A percentile compares a stretch with the other conserved stretches of the same genome.
These are phyloP conservation scores for Argyresthia goedartella DNA, from an alignment of 2,888 invertebrate genomes.

Conservation along the genomic window DNA sequence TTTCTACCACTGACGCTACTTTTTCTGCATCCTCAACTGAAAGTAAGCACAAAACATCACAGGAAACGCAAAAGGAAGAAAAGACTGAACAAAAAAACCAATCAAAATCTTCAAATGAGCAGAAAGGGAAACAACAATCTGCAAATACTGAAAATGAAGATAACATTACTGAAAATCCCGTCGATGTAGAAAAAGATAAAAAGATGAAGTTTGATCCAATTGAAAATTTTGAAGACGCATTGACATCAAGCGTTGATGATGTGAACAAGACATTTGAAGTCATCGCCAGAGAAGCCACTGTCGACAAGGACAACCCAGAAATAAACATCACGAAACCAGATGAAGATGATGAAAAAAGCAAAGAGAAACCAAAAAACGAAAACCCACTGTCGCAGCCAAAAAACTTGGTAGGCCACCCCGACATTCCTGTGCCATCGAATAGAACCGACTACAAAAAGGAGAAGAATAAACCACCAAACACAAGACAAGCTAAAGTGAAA, in stretches of 20 bases:
- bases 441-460: conserved; percentile 63
- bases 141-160: not conserved
- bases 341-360: conserved; percentile 27
- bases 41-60: conserved; percentile 15
- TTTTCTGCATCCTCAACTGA: conserved; percentile 10
- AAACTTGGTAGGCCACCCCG: conserved; percentile 67
- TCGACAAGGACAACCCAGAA: conserved; percentile 30
- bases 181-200: conserved; percentile 1
- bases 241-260: conserved; percentile 53
- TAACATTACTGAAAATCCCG: not conserved
- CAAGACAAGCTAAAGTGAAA: conserved; percentile 48
- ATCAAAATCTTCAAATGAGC: conserved; percentile 4
- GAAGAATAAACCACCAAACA: conserved; percentile 55
- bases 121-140: conserved; percentile 31
- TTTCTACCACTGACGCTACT: conserved; percentile 7
- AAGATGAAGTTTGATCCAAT: conserved; percentile 38
- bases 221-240: conserved; percentile 56
- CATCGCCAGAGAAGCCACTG: conserved; percentile 32
- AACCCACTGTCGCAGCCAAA: conserved; percentile 57
- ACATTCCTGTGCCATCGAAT: conserved; percentile 68
- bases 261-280: conserved; percentile 56
- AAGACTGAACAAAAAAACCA: conserved; percentile 24
- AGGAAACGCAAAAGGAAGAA: conserved; percentile 22
- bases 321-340: conserved; percentile 42
- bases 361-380: conserved; percentile 24